Evolutionary conservation across 2,797 vertebrate genomes (phyloP).

Genomic region (Scolopax bukidnonensis): DNA sequence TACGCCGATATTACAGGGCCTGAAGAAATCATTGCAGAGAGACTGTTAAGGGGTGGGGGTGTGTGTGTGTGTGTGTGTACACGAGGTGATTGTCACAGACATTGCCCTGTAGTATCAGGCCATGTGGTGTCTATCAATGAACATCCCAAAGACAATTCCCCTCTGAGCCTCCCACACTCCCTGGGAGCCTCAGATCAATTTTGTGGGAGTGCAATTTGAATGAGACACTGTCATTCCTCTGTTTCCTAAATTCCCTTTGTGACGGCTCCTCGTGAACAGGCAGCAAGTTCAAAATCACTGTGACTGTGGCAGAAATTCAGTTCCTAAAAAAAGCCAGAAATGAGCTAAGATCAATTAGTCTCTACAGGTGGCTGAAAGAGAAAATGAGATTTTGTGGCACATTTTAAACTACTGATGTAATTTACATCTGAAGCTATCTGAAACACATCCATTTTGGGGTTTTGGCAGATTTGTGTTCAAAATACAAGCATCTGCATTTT

Average conservation of each 20-base stretch:
- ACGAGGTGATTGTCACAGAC: not conserved
- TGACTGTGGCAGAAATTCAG: not conserved
- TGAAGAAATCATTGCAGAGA: not conserved
- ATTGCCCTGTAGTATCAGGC: not conserved
- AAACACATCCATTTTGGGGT: not conserved
- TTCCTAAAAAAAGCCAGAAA: not conserved
- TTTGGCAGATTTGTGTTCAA: not conserved
- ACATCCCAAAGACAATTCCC: not conserved
- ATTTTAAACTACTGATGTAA: not conserved
- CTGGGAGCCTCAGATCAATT: not conserved
- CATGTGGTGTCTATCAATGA: slow-evolving; percentile 31
- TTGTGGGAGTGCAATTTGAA: slow-evolving; percentile 37
- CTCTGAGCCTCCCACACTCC: slow-evolving; percentile 10
- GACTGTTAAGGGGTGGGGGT: not conserved
- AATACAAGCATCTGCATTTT: not conserved
- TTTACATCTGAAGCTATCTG: not conserved
- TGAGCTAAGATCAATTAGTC: not conserved
- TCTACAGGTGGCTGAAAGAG: not conserved
- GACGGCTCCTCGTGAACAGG: not conserved
- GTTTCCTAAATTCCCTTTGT: not conserved
- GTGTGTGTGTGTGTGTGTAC: no score
- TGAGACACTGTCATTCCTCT: not conserved
- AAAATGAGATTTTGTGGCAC: not conserved
- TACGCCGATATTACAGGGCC: not conserved
- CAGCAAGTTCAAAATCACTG: not conserved